Evolutionary conservation across 2,797 vertebrate species (phyloP).

Genomic region (Clarias platycephalus): DNA sequence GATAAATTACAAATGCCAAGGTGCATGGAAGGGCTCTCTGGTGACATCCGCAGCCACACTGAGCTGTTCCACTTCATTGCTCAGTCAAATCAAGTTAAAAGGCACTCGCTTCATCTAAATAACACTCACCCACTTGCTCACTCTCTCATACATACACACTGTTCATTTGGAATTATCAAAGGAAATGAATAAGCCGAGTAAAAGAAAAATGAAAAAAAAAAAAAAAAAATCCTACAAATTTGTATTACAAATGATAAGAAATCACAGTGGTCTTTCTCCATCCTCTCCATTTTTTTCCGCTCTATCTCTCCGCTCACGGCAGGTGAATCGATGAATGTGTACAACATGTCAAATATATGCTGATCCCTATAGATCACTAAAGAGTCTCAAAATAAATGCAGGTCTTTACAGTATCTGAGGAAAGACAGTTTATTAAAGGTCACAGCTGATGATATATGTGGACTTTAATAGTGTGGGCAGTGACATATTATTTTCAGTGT

Average conservation of each 20-base stretch:
- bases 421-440: constrained; percentile 20
- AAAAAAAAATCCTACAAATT: constrained; percentile 9
- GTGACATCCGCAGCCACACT: constrained; percentile 45
- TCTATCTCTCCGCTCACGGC: background rate
- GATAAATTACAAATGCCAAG: constrained; percentile 56
- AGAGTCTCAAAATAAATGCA: background rate
- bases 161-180: constrained; percentile 22
- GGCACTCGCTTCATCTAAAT: constrained; percentile 19
- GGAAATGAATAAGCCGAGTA: constrained; percentile 15
- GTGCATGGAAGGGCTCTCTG: constrained; percentile 33
- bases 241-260: background rate
- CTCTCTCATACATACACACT: background rate
- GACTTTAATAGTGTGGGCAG: constrained; percentile 28
- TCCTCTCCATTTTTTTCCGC: too few relatives aligned
- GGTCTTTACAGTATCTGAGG: background rate
- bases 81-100: constrained; percentile 46
- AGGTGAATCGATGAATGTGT: background rate
- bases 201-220: background rate
- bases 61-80: constrained; percentile 49
- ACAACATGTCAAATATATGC: background rate
- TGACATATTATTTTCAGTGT: constrained; percentile 32
- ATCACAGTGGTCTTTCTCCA: background rate
- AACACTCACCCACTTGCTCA: background rate
- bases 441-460: constrained; percentile 16
- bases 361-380: background rate